phyloP scores from a whole-genome alignment of 1,140 invertebrate species.

The Pentalonia nigronervosa region DNA sequence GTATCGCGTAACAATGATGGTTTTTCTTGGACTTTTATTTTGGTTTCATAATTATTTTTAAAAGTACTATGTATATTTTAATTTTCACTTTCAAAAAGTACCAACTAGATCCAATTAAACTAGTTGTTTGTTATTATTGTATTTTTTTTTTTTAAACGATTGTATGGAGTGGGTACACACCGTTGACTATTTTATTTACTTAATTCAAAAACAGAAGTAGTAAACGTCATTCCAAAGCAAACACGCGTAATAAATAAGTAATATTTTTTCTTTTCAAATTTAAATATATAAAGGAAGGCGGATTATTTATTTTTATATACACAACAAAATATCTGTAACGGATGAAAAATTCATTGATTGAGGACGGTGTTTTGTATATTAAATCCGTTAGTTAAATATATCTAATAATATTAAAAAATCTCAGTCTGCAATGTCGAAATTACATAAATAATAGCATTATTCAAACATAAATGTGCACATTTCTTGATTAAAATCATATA shows the following conservation, averaged over 20 bases:
- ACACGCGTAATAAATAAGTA: not conserved
- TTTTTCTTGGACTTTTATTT: too few relatives aligned
- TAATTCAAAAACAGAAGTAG: not conserved
- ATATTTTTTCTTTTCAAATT: not conserved
- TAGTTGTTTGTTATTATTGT: not conserved
- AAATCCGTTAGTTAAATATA: not conserved
- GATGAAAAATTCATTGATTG: not conserved
- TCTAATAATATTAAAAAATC: not conserved
- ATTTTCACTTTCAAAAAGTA: not conserved
- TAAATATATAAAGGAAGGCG: not conserved
- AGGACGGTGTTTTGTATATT: not conserved
- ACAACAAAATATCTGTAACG: not conserved
- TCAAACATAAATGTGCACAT: not conserved
- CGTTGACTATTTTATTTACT: not conserved
- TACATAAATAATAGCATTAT: not conserved
- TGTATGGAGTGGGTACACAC: not conserved
- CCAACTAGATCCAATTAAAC: not conserved
- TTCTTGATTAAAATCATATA: constrained; percentile 1
- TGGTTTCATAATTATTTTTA: too few relatives aligned
- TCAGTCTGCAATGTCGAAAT: not conserved
- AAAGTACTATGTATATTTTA: not conserved
- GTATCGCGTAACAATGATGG: too few relatives aligned
- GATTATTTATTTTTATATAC: not conserved
- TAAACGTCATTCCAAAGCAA: not conserved
- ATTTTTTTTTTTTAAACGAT: not conserved